A percentile compares a stretch with the other conserved stretches of the same genome.
phyloP scores from a whole-genome alignment of 2,113 vertebrate species.

The Chaetorhynchus papuensis region DNA sequence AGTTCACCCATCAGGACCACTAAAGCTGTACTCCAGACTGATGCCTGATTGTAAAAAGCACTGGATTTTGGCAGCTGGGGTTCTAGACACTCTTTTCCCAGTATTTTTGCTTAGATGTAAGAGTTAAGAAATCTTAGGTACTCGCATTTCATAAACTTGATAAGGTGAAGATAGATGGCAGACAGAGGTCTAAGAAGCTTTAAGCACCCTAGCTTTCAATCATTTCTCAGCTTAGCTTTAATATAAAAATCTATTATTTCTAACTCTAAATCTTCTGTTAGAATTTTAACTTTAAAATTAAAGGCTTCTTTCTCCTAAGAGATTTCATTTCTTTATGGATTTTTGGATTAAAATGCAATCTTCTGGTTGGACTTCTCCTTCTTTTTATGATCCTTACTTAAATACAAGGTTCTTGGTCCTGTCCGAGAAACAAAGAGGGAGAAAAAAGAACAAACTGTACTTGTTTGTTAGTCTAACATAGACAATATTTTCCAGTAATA shows the following conservation, averaged over 20 bases:
- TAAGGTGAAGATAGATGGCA: neutral
- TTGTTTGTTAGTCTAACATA: neutral
- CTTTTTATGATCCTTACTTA: neutral
- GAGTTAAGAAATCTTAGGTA: neutral
- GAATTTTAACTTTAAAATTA: slow-evolving; percentile 3
- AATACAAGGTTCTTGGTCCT: neutral
- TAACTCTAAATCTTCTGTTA: neutral
- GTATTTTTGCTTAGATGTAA: neutral
- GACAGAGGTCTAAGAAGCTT: neutral
- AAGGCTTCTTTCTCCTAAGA: neutral
- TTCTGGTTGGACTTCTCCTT: neutral
- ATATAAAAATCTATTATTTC: slow-evolving; percentile 16
- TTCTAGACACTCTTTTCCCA: neutral
- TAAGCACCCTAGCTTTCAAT: neutral
- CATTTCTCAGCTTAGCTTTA: neutral
- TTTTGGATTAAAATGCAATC: neutral
- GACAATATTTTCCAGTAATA: neutral
- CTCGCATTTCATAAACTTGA: neutral
- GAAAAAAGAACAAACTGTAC: neutral
- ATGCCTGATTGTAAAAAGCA: neutral
- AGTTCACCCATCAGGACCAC: neutral
- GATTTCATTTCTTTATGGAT: neutral
- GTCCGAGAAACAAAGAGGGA: neutral
- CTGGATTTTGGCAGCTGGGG: neutral
- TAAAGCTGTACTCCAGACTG: neutral